A percentile compares a stretch with the other conserved stretches of the same genome.
These are phyloP conservation scores for Microctonus brassicae DNA, from an alignment of 2,888 invertebrate genomes.

Conservation along the genomic window DNA sequence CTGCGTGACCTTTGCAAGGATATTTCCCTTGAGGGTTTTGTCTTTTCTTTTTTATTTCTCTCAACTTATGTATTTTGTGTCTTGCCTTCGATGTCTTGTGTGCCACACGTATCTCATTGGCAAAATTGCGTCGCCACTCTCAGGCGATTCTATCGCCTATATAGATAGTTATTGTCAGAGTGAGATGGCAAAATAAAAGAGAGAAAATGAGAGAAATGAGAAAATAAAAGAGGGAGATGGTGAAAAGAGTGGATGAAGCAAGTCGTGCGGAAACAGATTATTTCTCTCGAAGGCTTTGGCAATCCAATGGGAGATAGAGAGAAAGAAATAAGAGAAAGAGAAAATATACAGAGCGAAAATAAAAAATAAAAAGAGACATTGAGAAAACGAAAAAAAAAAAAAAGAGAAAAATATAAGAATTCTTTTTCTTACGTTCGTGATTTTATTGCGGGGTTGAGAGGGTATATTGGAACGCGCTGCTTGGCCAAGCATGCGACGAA, in stretches of 20 bases:
- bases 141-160: conserved; percentile 4
- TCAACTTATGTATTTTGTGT: conserved; percentile 24
- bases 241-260: conserved; percentile 31
- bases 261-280: conserved; percentile 45
- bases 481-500: conserved; percentile 31
- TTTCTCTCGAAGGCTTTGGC: conserved; percentile 35
- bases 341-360: neutral
- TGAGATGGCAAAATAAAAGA: neutral
- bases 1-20: conserved; percentile 39
- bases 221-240: neutral
- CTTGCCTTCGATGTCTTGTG: neutral
- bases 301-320: conserved; percentile 5
- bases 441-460: conserved; percentile 34
- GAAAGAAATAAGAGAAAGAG: conserved; percentile 2
- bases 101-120: conserved; percentile 18
- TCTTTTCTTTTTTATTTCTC: conserved; percentile 34
- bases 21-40: conserved; percentile 44
- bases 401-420: neutral
- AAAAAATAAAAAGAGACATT: too few species aligned
- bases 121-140: conserved; percentile 17
- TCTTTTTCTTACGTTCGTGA: conserved; percentile 3
- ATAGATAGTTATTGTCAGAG: conserved; percentile 18
- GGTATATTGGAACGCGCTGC: conserved; percentile 31
- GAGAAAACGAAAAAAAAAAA: neutral
- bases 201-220: neutral